These are phyloP conservation scores for Ceratoteleas bidentatus DNA, from an alignment of 1,140 invertebrate genomes.

Conservation along the genomic window DNA sequence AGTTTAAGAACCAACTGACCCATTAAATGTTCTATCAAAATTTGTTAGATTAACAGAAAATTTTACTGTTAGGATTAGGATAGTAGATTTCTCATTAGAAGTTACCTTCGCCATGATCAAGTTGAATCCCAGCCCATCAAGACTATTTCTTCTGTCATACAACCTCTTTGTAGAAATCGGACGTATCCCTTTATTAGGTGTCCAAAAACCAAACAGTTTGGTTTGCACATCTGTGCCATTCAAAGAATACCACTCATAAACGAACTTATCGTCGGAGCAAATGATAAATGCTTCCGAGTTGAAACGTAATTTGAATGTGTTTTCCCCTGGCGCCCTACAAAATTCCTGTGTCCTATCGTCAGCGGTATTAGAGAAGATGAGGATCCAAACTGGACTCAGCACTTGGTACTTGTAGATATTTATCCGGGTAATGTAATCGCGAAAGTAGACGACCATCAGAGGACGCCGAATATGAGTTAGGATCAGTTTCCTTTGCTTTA, in stretches of 20 bases:
- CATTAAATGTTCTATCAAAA: too few relatives aligned
- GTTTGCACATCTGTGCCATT: conserved; percentile 21
- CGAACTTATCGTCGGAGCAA: not conserved
- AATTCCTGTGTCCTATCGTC: not conserved
- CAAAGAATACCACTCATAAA: conserved; percentile 2
- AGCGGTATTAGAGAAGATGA: not conserved
- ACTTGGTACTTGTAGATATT: not conserved
- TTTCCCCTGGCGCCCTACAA: not conserved
- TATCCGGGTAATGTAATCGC: not conserved
- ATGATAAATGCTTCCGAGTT: not conserved
- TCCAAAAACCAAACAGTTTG: not conserved
- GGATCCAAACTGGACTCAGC: conserved; percentile 3
- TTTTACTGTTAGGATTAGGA: too few relatives aligned
- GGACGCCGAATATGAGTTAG: not conserved
- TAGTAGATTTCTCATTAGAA: too few relatives aligned
- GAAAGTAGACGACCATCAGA: conserved; percentile 1
- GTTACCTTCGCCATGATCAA: too few relatives aligned
- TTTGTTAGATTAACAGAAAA: too few relatives aligned
- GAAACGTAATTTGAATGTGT: conserved; percentile 7
- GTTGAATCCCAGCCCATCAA: not conserved
- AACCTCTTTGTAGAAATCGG: not conserved
- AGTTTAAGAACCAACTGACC: too few relatives aligned
- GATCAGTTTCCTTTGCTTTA: not conserved
- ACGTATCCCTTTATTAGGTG: not conserved
- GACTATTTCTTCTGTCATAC: conserved; percentile 11